phyloP scores from a whole-genome alignment of 1,140 invertebrate genomes.

The Stegodyphus dumicola region DNA sequence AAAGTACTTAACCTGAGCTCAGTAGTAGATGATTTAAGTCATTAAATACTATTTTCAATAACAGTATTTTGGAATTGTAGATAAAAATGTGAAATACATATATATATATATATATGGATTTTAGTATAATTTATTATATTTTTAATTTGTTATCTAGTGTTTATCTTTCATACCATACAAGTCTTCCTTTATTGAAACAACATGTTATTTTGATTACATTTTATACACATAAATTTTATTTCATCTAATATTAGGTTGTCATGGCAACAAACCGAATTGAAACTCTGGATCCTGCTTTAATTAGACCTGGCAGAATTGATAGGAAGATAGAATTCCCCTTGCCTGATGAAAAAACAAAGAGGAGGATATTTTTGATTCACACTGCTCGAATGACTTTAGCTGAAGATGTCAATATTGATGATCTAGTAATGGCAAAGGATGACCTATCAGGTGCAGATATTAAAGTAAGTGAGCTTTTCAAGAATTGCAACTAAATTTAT shows the following conservation, averaged over 20 bases:
- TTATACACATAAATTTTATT: background rate
- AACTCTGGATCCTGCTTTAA: slow-evolving; percentile 97
- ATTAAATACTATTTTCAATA: too few relatives aligned
- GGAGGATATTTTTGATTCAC: slow-evolving; percentile 98
- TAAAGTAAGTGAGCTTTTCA: slow-evolving; percentile 70
- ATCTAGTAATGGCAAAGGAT: slow-evolving; percentile 99
- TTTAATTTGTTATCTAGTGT: too few relatives aligned
- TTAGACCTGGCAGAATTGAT: slow-evolving; percentile 98
- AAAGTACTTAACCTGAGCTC: too few relatives aligned
- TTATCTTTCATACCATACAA: too few relatives aligned
- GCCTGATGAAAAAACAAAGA: slow-evolving; percentile 99
- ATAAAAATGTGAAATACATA: too few relatives aligned
- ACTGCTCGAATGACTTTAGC: slow-evolving; percentile 98
- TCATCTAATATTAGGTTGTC: slow-evolving; percentile 78
- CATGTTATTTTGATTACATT: too few relatives aligned
- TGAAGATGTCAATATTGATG: slow-evolving; percentile 96
- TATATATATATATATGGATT: too few relatives aligned
- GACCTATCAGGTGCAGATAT: slow-evolving; percentile 96
- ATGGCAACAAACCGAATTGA: slow-evolving; percentile 99
- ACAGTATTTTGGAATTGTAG: too few relatives aligned
- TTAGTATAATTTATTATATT: too few relatives aligned
- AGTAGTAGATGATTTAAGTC: too few relatives aligned
- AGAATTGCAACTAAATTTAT: too few relatives aligned
- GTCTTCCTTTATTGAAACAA: too few relatives aligned
- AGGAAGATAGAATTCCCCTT: slow-evolving; percentile 99